Evolutionary conservation across 2,888 invertebrate species (phyloP).

Genomic region (Patella ulyssiponensis): DNA sequence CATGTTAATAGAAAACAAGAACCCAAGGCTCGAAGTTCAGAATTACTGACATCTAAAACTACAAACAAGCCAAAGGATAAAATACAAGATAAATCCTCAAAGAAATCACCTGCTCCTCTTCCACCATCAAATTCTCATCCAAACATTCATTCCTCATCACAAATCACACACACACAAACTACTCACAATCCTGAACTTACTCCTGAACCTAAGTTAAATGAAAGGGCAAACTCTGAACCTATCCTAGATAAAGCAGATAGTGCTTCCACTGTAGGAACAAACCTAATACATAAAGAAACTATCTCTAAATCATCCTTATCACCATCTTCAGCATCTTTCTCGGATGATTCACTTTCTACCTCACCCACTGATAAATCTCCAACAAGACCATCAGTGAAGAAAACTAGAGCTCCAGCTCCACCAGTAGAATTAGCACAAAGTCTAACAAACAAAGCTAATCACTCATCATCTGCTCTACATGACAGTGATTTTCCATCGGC

Average conservation of each 20-base stretch:
- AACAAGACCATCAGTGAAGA: slow-evolving; percentile 46
- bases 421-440: slow-evolving; percentile 34
- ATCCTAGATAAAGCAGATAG: background rate
- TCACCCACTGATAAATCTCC: slow-evolving; percentile 26
- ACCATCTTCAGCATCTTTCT: background rate
- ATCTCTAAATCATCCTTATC: background rate
- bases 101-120: slow-evolving; percentile 14
- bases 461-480: slow-evolving; percentile 17
- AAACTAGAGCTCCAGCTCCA: slow-evolving; percentile 52
- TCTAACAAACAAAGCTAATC: background rate
- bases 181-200: background rate
- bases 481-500: too few relatives aligned
- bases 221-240: background rate
- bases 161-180: too few relatives aligned
- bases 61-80: background rate
- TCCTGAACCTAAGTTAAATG: background rate
- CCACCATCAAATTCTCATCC: background rate
- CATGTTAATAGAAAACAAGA: slow-evolving; percentile 23
- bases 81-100: background rate
- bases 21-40: slow-evolving; percentile 14
- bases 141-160: background rate
- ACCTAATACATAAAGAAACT: background rate
- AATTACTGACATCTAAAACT: background rate
- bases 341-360: background rate
- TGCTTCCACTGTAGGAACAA: background rate